phyloP scores from a whole-genome alignment of 1,140 invertebrate species.

The Zaprionus nigranus region DNA sequence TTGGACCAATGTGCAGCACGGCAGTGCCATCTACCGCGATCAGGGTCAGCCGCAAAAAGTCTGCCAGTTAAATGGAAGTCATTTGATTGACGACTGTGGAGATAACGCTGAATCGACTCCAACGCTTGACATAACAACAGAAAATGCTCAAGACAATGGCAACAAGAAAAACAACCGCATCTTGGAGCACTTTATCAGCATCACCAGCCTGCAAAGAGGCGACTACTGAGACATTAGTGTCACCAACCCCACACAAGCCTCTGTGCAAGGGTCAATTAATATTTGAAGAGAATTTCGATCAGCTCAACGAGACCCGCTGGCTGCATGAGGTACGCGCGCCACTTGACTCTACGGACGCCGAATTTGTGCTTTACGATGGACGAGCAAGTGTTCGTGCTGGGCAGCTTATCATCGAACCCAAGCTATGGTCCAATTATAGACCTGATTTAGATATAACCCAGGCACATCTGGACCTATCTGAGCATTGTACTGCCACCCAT shows the following conservation, averaged over 20 bases:
- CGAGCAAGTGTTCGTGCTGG: slow-evolving; percentile 43
- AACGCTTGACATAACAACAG: neutral
- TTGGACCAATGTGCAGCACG: slow-evolving; percentile 74
- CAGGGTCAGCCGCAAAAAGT: slow-evolving; percentile 35
- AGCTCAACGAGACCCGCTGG: slow-evolving; percentile 67
- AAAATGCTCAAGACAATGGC: neutral
- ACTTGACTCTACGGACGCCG: slow-evolving; percentile 62
- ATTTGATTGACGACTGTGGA: slow-evolving; percentile 42
- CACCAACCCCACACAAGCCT: slow-evolving; percentile 10
- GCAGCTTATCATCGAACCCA: slow-evolving; percentile 53
- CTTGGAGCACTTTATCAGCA: neutral
- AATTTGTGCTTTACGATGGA: slow-evolving; percentile 71
- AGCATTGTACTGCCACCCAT: slow-evolving; percentile 65
- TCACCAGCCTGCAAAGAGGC: neutral
- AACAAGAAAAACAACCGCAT: neutral
- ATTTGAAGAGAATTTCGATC: slow-evolving; percentile 72
- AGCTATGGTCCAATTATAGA: slow-evolving; percentile 61
- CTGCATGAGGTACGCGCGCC: slow-evolving; percentile 63
- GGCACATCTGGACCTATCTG: slow-evolving; percentile 53
- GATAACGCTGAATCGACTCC: neutral
- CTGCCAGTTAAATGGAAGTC: slow-evolving; percentile 44
- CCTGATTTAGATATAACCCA: slow-evolving; percentile 58
- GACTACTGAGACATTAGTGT: slow-evolving; percentile 36
- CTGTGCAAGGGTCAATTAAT: slow-evolving; percentile 66
- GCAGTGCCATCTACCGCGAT: slow-evolving; percentile 57